These are phyloP conservation scores for Labeo catla DNA, from an alignment of 2,113 vertebrate species.

Conservation along the genomic window DNA sequence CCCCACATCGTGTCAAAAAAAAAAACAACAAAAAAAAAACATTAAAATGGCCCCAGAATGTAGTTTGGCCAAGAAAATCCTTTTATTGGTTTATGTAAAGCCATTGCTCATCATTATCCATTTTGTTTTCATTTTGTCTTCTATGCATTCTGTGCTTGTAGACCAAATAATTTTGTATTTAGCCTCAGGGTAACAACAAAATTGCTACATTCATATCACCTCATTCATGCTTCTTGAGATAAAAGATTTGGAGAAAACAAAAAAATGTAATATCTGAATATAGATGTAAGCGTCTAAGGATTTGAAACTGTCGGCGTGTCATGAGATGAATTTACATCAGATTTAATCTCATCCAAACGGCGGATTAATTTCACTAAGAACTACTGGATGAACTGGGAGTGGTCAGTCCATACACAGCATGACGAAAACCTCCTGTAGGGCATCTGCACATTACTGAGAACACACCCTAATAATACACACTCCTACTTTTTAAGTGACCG, in stretches of 20 bases:
- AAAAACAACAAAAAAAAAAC: neutral
- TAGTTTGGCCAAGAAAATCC: neutral
- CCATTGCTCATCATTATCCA: neutral
- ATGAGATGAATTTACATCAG: neutral
- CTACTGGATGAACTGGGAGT: slow-evolving; percentile 9
- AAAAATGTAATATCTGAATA: neutral
- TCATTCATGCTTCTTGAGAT: neutral
- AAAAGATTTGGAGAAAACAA: neutral
- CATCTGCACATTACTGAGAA: neutral
- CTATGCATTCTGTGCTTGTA: neutral
- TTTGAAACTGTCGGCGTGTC: neutral
- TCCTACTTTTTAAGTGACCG: neutral
- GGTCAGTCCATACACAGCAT: neutral
- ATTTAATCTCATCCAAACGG: slow-evolving; percentile 3
- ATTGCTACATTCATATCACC: neutral
- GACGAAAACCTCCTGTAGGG: neutral
- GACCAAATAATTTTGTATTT: neutral
- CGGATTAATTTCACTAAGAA: neutral
- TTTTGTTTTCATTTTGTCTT: neutral
- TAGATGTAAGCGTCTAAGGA: neutral
- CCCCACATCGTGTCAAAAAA: neutral
- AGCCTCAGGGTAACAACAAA: neutral
- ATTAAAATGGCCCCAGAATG: neutral
- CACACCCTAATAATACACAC: neutral
- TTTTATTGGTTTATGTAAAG: neutral